Percentiles rank a stretch among this genome's conserved stretches.
These are phyloP conservation scores for Lepidonotus clava DNA, from an alignment of 2,888 invertebrate genomes.

Conservation along the genomic window DNA sequence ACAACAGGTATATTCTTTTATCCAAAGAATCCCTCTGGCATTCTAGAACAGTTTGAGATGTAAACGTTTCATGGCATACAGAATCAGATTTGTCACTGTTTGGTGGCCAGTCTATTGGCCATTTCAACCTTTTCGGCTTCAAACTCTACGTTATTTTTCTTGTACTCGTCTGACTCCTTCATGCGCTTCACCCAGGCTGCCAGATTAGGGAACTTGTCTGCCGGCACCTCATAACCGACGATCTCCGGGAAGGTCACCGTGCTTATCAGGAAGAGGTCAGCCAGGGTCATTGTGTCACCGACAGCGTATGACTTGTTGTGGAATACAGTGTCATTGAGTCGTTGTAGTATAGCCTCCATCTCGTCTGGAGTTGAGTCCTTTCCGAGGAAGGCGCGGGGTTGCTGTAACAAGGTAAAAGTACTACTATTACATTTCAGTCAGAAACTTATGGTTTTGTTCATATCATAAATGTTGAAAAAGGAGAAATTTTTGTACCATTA, in stretches of 20 bases:
- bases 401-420: background rate
- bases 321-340: slow-evolving; percentile 17
- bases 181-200: slow-evolving; percentile 6
- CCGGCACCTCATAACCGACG: background rate
- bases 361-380: background rate
- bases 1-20: too few relatives aligned
- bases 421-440: background rate
- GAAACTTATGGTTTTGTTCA: too few relatives aligned
- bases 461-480: too few relatives aligned
- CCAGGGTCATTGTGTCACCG: background rate
- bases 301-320: background rate
- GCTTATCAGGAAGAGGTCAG: background rate
- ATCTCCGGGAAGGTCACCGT: slow-evolving; percentile 1
- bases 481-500: too few relatives aligned
- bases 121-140: background rate
- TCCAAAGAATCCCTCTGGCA: too few relatives aligned
- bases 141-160: background rate
- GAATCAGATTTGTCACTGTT: too few relatives aligned
- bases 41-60: too few relatives aligned
- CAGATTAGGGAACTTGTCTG: background rate
- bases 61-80: too few relatives aligned
- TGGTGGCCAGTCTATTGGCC: too few relatives aligned
- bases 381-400: background rate
- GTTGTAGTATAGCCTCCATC: slow-evolving; percentile 24
- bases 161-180: background rate